Evolutionary conservation across 1,140 invertebrate species (phyloP).

Genomic region (Portunus trituberculatus): DNA sequence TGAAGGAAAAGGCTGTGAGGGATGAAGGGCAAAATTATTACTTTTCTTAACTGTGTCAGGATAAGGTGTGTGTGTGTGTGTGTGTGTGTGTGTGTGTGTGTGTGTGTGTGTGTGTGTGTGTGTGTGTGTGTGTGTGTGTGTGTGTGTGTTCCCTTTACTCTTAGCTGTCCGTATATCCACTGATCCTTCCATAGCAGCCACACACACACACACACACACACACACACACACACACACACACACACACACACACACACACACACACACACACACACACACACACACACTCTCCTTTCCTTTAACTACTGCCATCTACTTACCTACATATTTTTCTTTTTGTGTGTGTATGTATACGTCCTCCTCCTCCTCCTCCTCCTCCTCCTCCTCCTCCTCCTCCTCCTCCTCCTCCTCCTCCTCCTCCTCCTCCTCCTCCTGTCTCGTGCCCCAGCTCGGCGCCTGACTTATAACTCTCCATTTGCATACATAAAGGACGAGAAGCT

Average conservation of each 20-base stretch:
- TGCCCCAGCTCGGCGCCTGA: neutral
- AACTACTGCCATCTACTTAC: no score
- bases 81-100: constrained; percentile 6
- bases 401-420: neutral
- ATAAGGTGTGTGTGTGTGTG: neutral
- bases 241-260: neutral
- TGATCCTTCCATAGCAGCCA: neutral
- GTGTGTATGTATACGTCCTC: neutral
- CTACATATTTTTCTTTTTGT: no score
- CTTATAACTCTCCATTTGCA: neutral
- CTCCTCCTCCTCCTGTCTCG: neutral
- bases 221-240: neutral
- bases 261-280: neutral
- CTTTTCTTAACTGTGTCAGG: neutral
- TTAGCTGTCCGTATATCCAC: no score
- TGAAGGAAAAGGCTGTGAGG: no score
- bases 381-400: neutral
- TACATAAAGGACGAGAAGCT: neutral
- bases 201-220: neutral
- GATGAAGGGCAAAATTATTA: neutral
- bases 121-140: neutral
- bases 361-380: neutral
- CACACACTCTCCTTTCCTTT: neutral
- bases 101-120: constrained; percentile 20
- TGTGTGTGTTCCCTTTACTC: neutral